Evolutionary conservation across 1,140 invertebrate species (phyloP), one percentile per base, ranked within the genome.

Genomic region (Hermetia illucens): DNA sequence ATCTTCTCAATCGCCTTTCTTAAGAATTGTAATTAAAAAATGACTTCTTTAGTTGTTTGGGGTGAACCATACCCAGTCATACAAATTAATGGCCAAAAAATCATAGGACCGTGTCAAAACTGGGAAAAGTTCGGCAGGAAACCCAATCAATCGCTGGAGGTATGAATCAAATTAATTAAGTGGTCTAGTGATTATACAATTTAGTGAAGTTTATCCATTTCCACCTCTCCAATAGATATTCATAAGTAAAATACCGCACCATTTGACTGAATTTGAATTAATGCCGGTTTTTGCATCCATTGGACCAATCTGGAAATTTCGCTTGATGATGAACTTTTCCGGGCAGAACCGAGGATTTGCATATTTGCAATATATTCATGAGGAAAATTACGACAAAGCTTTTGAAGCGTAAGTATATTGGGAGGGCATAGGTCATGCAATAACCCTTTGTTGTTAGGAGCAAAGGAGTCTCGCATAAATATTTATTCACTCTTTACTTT

Each of bases 291-390:
- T 84, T 40, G 42, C 50, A 15, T 21, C 20, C 8, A 42, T 63
- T 34, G 70, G 67, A 1, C 41, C 62, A 37, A 67, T 85, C 30
- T 80, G 78, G 49, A 70, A 79, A 46, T 55, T 79, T 8, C 59
- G 80, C 1, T 54, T 83, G 6, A 83, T 83, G 80, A 78, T 82
- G 72, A 74, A 83, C 45, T 78, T 77, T 46, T 71, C 66, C 34
- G 77, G 77, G 3, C 55, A 54, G 0, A 82, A 82, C 56, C 34
- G 40, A 10, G 37, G 37, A 31, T 39, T 39, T 39, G 37, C 5
- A 18, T 39, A 27, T 27, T 13, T 27, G 8, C 24, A 27, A 27
- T 27, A 27, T 13, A 8, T 27, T 27, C 13, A 27, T 13, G 24
- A 27, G 13, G 24, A 8, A 8, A 13, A 27, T 27, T 27, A 9